Evolutionary conservation across 92 coral and sea anemone species (phyloP), one percentile per base, ranked within the genome.

Genomic region (Epizoanthus fatuus): DNA sequence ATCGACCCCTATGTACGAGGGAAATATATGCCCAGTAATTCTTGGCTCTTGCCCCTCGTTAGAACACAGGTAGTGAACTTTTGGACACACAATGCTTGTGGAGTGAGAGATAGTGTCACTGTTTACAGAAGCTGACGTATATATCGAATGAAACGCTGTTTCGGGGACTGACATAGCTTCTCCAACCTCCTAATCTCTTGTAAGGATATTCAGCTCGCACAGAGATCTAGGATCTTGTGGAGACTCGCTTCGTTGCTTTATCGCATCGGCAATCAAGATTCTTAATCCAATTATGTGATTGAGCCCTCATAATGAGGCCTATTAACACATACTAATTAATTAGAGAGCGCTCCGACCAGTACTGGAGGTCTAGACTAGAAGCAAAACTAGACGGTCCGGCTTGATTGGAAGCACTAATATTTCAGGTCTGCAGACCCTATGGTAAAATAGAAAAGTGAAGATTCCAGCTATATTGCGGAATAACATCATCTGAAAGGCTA

Each of bases 261-360:
- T 90, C 98, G 58, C 71, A 22, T 62, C 64, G 66, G 73, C 86
- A 82, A 90, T 94, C 94, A 79, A 80, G 17, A 39, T 79, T 42
- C 79, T 79, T 86, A 92, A 92, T 90, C 94, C 94, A 88, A 92
- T 94, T 94, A 92, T 84, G 75, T 63, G 69, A 79, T 87, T 82
- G 86, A 80, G 88, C 79, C 86, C 83, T 70, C 84, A 71, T 87
- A 84, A 90, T 86, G 80, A 94, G 63, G 85, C 76, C 96, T 89
- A 87, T 94, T 92, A 92, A 87, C 94, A 83, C 94, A 68, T 64
- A 60, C 67, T 92, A 92, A 92, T 94, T 84, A 84, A 94, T 86
- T 66, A 12, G 70, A 77, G 70, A 44, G 47, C 32, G 57, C 40
- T 20, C 70, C 69, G 20, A 77, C 82, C 63, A 20, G 63, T 42